These are phyloP conservation scores for Mythimna vitellina DNA, from an alignment of 2,888 invertebrate species.

Conservation along the genomic window DNA sequence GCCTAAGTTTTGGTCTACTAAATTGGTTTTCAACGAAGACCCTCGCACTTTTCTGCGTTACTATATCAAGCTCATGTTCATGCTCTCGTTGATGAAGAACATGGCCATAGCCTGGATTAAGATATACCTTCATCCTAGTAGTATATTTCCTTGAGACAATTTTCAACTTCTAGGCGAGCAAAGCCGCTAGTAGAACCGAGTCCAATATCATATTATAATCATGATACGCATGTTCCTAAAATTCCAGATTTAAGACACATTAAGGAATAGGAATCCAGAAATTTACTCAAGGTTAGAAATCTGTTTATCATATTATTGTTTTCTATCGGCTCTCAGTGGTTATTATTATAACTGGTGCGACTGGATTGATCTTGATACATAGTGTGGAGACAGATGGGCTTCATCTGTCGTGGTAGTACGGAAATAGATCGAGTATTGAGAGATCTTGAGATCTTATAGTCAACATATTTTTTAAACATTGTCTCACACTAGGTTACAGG, in stretches of 20 bases:
- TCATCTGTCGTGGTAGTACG: conserved; percentile 7
- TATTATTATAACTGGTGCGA: conserved; percentile 13
- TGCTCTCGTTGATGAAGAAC: no score
- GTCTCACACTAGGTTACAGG: no score
- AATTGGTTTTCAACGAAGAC: no score
- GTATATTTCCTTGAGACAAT: no score
- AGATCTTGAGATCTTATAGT: not conserved
- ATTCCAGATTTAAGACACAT: not conserved
- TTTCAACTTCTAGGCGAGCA: no score
- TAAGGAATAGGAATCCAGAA: conserved; percentile 20
- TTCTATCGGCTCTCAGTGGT: conserved; percentile 10
- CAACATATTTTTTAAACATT: not conserved
- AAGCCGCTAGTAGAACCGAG: not conserved
- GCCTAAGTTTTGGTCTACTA: no score
- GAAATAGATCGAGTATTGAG: not conserved
- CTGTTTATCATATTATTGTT: conserved; percentile 33
- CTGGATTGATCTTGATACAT: conserved; percentile 29
- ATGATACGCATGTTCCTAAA: not conserved
- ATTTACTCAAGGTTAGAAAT: conserved; percentile 21
- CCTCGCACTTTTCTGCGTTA: no score
- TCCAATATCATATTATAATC: no score
- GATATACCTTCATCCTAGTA: no score
- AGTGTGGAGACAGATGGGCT: conserved; percentile 7
- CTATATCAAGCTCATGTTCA: no score
- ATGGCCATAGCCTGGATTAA: no score